Evolutionary conservation across 2,113 vertebrate species (phyloP).

Genomic region (Clupea harengus): DNA sequence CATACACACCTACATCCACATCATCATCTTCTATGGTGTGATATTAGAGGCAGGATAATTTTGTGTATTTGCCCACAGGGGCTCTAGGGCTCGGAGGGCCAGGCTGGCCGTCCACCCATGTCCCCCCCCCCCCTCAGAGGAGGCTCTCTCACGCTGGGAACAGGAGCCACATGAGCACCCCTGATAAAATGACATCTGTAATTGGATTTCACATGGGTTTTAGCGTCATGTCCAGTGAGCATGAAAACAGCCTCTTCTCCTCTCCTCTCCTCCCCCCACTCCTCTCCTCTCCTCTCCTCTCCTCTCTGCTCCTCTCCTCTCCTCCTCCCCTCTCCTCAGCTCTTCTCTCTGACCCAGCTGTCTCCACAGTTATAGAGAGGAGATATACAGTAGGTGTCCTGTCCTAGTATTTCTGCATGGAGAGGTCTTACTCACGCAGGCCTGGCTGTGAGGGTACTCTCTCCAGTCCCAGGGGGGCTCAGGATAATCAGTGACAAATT

Average conservation of each 20-base stretch:
- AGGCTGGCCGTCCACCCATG: no score
- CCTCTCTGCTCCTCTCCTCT: background rate
- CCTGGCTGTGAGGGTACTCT: background rate
- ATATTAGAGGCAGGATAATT: background rate
- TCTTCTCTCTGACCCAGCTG: background rate
- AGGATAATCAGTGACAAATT: background rate
- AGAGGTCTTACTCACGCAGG: background rate
- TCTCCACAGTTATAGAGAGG: background rate
- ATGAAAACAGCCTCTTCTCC: background rate
- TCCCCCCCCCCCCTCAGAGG: no score
- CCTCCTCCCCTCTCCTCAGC: background rate
- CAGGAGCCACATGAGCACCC: slow-evolving; percentile 39
- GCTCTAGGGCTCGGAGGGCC: no score
- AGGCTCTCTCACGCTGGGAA: slow-evolving; percentile 21
- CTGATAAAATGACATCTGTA: slow-evolving; percentile 39
- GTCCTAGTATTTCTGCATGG: background rate
- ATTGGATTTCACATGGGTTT: slow-evolving; percentile 45
- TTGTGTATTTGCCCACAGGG: background rate
- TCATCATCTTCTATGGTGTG: background rate
- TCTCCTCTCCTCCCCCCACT: background rate
- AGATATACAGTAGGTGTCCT: background rate
- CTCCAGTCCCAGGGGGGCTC: background rate
- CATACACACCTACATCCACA: background rate
- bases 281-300: background rate
- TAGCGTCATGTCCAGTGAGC: slow-evolving; percentile 22